A percentile compares a stretch with the other conserved stretches of the same genome.
phyloP scores from a whole-genome alignment of 2,797 vertebrate genomes.

The Pagetopsis macropterus region DNA sequence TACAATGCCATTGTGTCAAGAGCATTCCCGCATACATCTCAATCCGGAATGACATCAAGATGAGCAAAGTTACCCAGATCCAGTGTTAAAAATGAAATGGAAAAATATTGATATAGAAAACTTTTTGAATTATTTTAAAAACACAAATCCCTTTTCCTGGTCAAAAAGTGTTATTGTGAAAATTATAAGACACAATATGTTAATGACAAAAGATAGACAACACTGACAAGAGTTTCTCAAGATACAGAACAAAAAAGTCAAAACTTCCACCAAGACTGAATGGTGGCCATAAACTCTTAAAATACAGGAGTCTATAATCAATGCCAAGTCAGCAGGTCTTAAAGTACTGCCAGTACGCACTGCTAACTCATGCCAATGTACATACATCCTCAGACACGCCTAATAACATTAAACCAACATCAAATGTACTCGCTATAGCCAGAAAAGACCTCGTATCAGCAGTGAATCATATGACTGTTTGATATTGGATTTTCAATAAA shows the following conservation, averaged over 20 bases:
- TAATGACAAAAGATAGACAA: too few relatives aligned
- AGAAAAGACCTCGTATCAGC: neutral
- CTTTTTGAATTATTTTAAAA: conserved; percentile 1
- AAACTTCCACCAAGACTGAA: neutral
- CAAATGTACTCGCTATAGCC: conserved; percentile 1
- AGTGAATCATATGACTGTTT: neutral
- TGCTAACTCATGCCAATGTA: conserved; percentile 7
- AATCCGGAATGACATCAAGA: neutral
- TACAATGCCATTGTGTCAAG: neutral
- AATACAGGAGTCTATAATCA: neutral
- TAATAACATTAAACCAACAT: neutral
- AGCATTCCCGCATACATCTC: neutral
- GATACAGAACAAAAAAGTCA: neutral
- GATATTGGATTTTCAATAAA: conserved; percentile 17
- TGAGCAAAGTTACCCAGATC: neutral
- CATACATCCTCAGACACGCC: neutral
- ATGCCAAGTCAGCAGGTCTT: conserved; percentile 14
- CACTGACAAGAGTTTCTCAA: neutral
- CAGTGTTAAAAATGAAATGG: neutral
- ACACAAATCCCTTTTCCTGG: neutral
- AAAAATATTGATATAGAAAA: neutral
- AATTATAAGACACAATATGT: neutral
- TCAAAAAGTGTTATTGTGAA: neutral
- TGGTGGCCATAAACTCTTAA: neutral
- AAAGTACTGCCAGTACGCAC: conserved; percentile 1